Evolutionary conservation across 1,140 invertebrate genomes (phyloP), one percentile per base, ranked within the genome.

Genomic region (Ptiloglossa arizonensis): DNA sequence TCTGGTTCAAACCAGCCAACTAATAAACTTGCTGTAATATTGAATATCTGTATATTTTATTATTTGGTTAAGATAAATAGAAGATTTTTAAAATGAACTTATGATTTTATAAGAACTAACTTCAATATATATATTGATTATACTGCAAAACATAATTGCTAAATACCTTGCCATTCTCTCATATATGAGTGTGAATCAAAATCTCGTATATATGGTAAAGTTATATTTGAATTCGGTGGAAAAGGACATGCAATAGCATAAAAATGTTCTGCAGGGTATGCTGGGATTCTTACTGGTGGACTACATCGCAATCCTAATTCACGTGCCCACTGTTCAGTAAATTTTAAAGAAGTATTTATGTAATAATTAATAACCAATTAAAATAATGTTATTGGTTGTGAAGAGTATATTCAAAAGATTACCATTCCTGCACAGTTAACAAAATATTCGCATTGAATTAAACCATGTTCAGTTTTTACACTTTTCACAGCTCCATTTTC

Each of bases 351-450:
- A 50, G 19, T 63, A 64, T 69, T 59, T 60, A 29, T 59, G 41
- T 56, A 35, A 48, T 19, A 24, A 52, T 44, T 44, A 62, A 54
- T 29, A 32, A 41, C 2, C 2, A 11, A 41, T 19, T 22, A 35
- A 41, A 35, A 46, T 44, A 50, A 22, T 41, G 38, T 57, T 27
- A 64, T 9, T n/a, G 44, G n/a, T 54, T 8, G 6, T 70, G 35
- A 15, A 41, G 5, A 19, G 15, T 32, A 57, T 38, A 87, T 52
- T 70, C 41, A 44, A 38, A 54, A 13, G 41, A 11, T 24, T 90
- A 95, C 95, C 95, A 96, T 95, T 83, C 96, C 96, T 78, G 95
- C 94, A 91, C 95, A 95, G 89, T 96, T 96, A 9, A 96, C 93
- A 88, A 97, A 96, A 89, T 95, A 95, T 91, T 96, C 95, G 91